These are phyloP conservation scores for Gorsachius goisagi DNA, from an alignment of 2,113 vertebrate species.

Conservation along the genomic window DNA sequence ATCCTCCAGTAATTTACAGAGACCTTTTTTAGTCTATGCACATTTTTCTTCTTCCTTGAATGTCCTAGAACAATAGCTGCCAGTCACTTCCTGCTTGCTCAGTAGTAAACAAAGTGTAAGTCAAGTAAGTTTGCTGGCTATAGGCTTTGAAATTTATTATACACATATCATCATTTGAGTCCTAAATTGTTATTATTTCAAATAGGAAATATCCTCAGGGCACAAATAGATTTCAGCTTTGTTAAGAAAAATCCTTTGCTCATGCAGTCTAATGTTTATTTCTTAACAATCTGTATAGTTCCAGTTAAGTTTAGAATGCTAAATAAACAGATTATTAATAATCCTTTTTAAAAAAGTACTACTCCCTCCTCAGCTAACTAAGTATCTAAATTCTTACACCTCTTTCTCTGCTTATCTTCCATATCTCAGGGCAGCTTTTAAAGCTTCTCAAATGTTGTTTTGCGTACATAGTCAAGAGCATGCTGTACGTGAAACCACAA, in stretches of 20 bases:
- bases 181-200: not conserved
- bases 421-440: not conserved
- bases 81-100: constrained; percentile 11
- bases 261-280: not conserved
- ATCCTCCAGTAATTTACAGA: not conserved
- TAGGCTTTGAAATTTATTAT: constrained; percentile 11
- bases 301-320: not conserved
- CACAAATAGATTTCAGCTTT: not conserved
- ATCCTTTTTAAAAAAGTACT: not conserved
- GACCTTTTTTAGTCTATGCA: not conserved
- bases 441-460: not conserved
- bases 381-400: not conserved
- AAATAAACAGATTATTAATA: not conserved
- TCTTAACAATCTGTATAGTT: not conserved
- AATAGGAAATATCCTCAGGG: not conserved
- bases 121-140: not conserved
- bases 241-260: not conserved
- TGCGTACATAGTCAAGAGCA: not conserved
- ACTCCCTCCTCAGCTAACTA: not conserved
- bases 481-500: not conserved
- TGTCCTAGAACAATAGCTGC: constrained; percentile 20
- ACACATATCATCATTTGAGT: not conserved
- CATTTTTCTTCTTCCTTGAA: not conserved
- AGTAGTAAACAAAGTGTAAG: not conserved
- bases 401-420: not conserved